Percentiles rank a stretch among this genome's conserved stretches.
These are phyloP conservation scores for Spheniscus humboldti DNA, from an alignment of 2,797 vertebrate species.

Conservation along the genomic window DNA sequence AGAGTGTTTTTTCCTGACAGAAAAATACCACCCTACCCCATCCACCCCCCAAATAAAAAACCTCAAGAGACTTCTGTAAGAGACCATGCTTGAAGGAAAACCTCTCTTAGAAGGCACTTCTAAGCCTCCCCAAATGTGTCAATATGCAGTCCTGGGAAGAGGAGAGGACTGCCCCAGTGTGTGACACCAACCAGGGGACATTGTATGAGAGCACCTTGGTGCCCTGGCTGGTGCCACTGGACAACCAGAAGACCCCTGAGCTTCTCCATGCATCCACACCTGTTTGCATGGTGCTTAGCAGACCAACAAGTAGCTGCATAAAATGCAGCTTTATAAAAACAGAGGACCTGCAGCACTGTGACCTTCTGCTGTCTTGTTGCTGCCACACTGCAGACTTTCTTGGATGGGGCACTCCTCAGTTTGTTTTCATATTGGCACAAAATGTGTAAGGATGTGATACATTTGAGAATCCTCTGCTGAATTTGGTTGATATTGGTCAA, in stretches of 20 bases:
- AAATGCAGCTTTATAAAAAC: background rate
- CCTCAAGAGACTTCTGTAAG: background rate
- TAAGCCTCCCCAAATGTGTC: background rate
- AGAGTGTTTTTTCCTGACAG: background rate
- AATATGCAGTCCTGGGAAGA: background rate
- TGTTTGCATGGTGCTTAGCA: background rate
- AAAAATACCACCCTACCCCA: background rate
- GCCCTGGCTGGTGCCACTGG: background rate
- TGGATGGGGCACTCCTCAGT: background rate
- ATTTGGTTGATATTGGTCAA: background rate
- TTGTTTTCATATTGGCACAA: background rate
- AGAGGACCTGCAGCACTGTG: background rate
- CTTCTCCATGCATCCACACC: background rate
- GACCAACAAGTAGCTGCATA: background rate
- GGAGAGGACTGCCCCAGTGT: background rate
- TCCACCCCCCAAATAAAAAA: background rate
- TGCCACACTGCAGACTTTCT: background rate
- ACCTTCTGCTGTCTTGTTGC: background rate
- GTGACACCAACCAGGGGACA: background rate
- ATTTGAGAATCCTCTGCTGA: background rate
- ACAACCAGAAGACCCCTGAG: background rate
- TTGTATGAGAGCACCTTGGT: background rate
- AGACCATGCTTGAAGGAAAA: background rate
- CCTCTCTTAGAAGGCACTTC: background rate
- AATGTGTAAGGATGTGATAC: background rate